Conservation (phyloP, 2,113 vertebrate species). For the Condylura cristata region DNA sequence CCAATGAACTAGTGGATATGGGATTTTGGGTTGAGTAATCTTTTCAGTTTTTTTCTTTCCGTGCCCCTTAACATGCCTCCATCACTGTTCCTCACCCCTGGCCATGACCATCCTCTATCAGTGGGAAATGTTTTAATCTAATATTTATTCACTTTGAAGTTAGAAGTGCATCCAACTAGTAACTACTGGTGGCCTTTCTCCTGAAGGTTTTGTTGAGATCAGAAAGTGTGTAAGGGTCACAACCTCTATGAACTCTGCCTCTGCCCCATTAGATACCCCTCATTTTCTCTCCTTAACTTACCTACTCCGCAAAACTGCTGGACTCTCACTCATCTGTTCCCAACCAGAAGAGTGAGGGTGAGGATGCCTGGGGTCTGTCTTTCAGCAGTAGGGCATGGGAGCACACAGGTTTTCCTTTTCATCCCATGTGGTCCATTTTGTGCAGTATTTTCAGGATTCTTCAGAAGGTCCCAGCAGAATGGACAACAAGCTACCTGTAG, state of each 20-base stretch:
- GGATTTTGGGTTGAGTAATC: not conserved
- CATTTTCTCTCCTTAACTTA: not conserved
- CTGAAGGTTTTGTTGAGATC: not conserved
- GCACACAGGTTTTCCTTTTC: not conserved
- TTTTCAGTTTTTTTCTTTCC: not conserved
- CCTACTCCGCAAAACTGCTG: not conserved
- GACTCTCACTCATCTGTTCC: not conserved
- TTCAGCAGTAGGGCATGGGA: not conserved
- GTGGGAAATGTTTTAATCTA: not conserved
- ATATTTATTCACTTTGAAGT: constrained; percentile 12
- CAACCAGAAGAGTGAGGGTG: not conserved
- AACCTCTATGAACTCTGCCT: not conserved
- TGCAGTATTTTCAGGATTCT: not conserved
- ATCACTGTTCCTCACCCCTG: not conserved
- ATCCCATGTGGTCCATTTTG: not conserved
- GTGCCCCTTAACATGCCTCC: not conserved
- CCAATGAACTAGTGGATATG: not conserved
- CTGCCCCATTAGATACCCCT: not conserved
- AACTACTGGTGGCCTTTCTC: too few species aligned
- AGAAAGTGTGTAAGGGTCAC: not conserved
- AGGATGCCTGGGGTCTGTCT: not conserved
- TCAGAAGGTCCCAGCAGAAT: not conserved
- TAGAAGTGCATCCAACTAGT: not conserved
- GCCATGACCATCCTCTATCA: not conserved
- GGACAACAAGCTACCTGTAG: not conserved